A percentile compares a stretch with the other conserved stretches of the same genome.
Evolutionary conservation across 2,113 vertebrate species (phyloP).

Genomic region (Tympanuchus pallidicinctus): DNA sequence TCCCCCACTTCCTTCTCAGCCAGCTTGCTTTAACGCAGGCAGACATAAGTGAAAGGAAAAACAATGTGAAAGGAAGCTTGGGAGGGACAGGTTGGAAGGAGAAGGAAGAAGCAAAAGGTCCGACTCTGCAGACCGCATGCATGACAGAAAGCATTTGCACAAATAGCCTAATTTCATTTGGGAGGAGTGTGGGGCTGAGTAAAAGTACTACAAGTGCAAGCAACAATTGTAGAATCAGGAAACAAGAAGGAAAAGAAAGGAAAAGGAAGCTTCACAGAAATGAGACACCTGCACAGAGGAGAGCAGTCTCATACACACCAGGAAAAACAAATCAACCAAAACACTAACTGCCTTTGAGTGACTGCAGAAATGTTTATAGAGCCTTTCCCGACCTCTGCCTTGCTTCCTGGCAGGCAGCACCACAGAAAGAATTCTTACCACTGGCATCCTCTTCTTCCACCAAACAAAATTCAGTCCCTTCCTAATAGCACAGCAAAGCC

Average conservation of each 20-base stretch:
- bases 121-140: constrained; percentile 46
- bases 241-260: constrained; percentile 67
- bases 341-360: constrained; percentile 45
- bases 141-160: constrained; percentile 37
- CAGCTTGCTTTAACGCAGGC: constrained; percentile 40
- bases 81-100: constrained; percentile 70
- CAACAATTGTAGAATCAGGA: constrained; percentile 59
- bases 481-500: background rate
- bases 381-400: constrained; percentile 44
- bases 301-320: constrained; percentile 27
- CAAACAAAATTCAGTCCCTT: background rate
- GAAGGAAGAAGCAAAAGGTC: constrained; percentile 71
- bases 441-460: constrained; percentile 34
- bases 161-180: constrained; percentile 44
- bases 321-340: constrained; percentile 60
- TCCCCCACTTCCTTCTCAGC: constrained; percentile 64
- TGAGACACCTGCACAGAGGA: constrained; percentile 45
- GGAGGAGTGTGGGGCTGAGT: constrained; percentile 11
- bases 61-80: constrained; percentile 71
- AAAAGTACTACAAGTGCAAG: constrained; percentile 43
- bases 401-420: constrained; percentile 52
- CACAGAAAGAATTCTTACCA: constrained; percentile 57
- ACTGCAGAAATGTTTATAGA: constrained; percentile 63
- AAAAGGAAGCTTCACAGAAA: constrained; percentile 51
- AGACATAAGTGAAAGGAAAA: constrained; percentile 69